phyloP scores from a whole-genome alignment of 2,113 vertebrate genomes.

The Phaethornis superciliosus region DNA sequence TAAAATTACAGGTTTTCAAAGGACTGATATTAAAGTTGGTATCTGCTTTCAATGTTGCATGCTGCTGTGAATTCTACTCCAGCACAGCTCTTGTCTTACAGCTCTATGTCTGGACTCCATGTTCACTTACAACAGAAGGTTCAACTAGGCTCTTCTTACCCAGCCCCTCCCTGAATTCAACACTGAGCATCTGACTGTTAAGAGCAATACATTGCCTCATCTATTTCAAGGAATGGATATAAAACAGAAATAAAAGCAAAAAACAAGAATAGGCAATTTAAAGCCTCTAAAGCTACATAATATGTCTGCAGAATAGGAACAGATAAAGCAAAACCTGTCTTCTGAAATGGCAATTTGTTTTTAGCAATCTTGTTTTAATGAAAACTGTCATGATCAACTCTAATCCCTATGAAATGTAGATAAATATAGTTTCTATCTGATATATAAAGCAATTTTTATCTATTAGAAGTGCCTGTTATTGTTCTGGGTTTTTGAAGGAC shows the following conservation, averaged over 20 bases:
- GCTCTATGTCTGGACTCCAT: not conserved
- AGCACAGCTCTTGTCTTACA: not conserved
- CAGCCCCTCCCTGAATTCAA: not conserved
- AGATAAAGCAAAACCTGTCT: slow-evolving; percentile 18
- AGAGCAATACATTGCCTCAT: not conserved
- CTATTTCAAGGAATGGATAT: not conserved
- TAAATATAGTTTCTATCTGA: slow-evolving; percentile 20
- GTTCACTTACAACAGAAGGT: not conserved
- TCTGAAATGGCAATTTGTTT: slow-evolving; percentile 42
- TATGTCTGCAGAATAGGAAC: not conserved
- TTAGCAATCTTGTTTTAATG: slow-evolving; percentile 36
- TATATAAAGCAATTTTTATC: slow-evolving; percentile 39
- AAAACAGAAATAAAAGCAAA: slow-evolving; percentile 5
- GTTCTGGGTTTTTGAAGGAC: slow-evolving; percentile 38
- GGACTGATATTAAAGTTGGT: not conserved
- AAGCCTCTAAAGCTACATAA: slow-evolving; percentile 15
- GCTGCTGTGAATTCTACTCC: not conserved
- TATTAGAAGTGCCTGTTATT: slow-evolving; percentile 26
- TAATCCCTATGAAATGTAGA: slow-evolving; percentile 30
- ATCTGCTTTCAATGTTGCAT: not conserved
- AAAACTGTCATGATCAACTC: slow-evolving; percentile 45
- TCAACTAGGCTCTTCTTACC: not conserved
- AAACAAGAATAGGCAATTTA: slow-evolving; percentile 26
- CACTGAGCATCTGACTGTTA: not conserved
- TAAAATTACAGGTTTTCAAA: not conserved